phyloP scores from a whole-genome alignment of 2,113 vertebrate genomes.

The Macaca fascicularis region T2T-MFA8v1.1 NC_088386.1:106261001-106261500 shows the following conservation, averaged over 20 bases:
- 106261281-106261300: not conserved
- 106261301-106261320: conserved; percentile 11
- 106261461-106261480: not conserved
- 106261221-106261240: not conserved
- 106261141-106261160: conserved; percentile 5
- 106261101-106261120: conserved; percentile 23
- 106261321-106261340: conserved; percentile 47
- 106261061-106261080: not conserved
- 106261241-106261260: not conserved
- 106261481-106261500: not conserved
- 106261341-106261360: conserved; percentile 11
- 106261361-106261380: not conserved
- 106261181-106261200: not conserved
- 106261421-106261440: not conserved
- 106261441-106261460: conserved; percentile 47
- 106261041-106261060: not conserved
- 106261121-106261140: not conserved
- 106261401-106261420: conserved; percentile 7
- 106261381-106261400: not conserved
- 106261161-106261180: not conserved
- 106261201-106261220: not conserved
- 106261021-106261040: not conserved
- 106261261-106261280: not conserved
- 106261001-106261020: not conserved
- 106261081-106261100: not conserved